A percentile compares a stretch with the other conserved stretches of the same genome.
Evolutionary conservation across 2,888 invertebrate species (phyloP).

Genomic region (Apodemia zela): DNA sequence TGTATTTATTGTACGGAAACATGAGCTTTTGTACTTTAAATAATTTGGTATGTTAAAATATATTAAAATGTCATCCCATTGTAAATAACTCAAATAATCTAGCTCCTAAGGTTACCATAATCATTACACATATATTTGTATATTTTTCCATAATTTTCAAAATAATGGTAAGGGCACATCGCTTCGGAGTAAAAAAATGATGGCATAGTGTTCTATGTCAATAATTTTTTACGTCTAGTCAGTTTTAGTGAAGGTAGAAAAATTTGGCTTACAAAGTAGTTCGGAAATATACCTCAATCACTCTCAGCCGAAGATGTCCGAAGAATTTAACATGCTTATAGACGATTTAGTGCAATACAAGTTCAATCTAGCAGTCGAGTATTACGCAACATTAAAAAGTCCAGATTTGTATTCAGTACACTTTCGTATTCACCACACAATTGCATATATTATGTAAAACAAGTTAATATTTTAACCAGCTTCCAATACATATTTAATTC

Average conservation of each 20-base stretch:
- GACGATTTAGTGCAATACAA: conserved; percentile 6
- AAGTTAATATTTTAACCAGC: not conserved
- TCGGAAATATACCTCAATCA: conserved; percentile 24
- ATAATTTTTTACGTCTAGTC: conserved; percentile 70
- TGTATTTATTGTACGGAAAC: conserved; percentile 38
- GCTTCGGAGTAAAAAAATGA: conserved; percentile 59
- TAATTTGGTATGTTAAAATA: conserved; percentile 28
- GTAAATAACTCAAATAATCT: conserved; percentile 58
- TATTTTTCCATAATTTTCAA: conserved; percentile 61
- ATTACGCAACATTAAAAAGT: not conserved
- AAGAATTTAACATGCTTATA: conserved; percentile 14
- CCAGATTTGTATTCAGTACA: not conserved
- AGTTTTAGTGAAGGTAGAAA: conserved; percentile 51
- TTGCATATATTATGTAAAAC: not conserved
- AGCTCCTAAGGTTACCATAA: conserved; percentile 55
- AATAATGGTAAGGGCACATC: conserved; percentile 42
- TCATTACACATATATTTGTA: conserved; percentile 55
- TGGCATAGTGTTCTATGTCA: conserved; percentile 45
- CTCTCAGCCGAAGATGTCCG: conserved; percentile 18
- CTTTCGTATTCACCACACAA: not conserved
- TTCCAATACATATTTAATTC: conserved; percentile 25
- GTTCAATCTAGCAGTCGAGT: not conserved
- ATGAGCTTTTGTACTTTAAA: conserved; percentile 39
- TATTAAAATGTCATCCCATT: conserved; percentile 34
- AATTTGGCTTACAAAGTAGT: conserved; percentile 39